phyloP scores from a whole-genome alignment of 2,113 vertebrate genomes.

The Montifringilla adamsi region DNA sequence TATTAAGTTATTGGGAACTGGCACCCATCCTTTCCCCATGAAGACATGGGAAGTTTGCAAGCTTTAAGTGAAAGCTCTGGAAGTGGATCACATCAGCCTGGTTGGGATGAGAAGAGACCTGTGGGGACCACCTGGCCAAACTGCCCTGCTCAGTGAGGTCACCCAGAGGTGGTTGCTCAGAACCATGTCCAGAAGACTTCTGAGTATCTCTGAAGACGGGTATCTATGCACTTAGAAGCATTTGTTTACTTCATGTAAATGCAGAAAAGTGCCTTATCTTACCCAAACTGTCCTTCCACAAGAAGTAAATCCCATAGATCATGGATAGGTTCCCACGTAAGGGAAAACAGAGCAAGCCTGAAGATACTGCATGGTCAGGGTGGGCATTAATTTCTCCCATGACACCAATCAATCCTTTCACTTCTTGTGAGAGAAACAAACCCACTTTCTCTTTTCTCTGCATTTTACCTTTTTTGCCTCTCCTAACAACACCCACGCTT shows the following conservation, averaged over 20 bases:
- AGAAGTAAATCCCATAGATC: background rate
- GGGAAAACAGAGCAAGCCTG: background rate
- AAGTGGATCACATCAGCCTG: background rate
- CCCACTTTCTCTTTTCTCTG: background rate
- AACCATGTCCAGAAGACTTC: background rate
- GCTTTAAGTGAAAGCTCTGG: background rate
- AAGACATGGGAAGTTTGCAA: background rate
- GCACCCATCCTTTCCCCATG: background rate
- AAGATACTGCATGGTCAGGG: background rate
- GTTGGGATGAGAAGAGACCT: background rate
- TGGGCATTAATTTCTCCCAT: background rate
- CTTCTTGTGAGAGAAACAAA: background rate
- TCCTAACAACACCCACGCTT: background rate
- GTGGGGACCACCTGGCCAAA: background rate
- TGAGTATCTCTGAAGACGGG: background rate
- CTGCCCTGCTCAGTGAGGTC: background rate
- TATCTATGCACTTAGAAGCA: background rate
- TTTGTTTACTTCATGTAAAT: background rate
- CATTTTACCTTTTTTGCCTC: background rate
- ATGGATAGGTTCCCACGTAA: fast-evolving
- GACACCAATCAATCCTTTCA: background rate
- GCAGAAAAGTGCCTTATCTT: background rate
- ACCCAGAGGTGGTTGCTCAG: background rate
- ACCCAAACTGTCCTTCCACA: background rate
- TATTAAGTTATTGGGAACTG: background rate